Evolutionary conservation across 2,113 vertebrate species (phyloP).

Genomic region (Plestiodon gilberti): DNA sequence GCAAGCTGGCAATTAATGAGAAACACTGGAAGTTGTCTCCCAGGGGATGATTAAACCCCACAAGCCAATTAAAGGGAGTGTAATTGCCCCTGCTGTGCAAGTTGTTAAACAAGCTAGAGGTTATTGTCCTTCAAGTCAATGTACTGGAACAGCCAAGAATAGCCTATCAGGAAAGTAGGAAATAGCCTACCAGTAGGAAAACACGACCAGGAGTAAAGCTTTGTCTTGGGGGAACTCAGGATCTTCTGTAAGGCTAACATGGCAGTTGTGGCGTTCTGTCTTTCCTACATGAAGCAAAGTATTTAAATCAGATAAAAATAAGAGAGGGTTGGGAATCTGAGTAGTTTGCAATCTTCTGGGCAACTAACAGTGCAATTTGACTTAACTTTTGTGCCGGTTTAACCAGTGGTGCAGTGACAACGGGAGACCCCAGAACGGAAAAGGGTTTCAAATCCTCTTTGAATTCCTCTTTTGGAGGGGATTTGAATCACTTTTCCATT

Average conservation of each 20-base stretch:
- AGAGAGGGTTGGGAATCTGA: not conserved
- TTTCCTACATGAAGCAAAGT: not conserved
- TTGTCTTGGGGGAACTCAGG: not conserved
- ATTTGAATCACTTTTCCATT: no score
- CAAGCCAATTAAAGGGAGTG: constrained; percentile 86
- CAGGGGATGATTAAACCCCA: constrained; percentile 85
- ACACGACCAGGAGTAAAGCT: constrained; percentile 12
- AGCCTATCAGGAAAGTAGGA: constrained; percentile 44
- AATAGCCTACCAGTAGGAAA: constrained; percentile 35
- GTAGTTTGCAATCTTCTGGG: not conserved
- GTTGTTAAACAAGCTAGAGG: constrained; percentile 92
- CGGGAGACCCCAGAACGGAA: no score
- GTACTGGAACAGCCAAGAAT: constrained; percentile 78
- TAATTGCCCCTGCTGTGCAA: constrained; percentile 86
- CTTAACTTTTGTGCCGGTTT: no score
- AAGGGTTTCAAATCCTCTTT: no score
- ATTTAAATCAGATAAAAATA: not conserved
- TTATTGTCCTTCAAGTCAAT: constrained; percentile 89
- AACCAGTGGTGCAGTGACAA: no score
- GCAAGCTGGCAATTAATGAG: constrained; percentile 52
- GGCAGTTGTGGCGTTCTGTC: constrained; percentile 5
- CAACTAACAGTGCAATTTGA: no score
- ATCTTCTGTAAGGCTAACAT: not conserved
- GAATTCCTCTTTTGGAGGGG: no score
- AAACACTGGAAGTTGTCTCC: constrained; percentile 66